These are phyloP conservation scores for Leptinotarsa juncta DNA, from an alignment of 2,888 invertebrate species.

Conservation along the genomic window DNA sequence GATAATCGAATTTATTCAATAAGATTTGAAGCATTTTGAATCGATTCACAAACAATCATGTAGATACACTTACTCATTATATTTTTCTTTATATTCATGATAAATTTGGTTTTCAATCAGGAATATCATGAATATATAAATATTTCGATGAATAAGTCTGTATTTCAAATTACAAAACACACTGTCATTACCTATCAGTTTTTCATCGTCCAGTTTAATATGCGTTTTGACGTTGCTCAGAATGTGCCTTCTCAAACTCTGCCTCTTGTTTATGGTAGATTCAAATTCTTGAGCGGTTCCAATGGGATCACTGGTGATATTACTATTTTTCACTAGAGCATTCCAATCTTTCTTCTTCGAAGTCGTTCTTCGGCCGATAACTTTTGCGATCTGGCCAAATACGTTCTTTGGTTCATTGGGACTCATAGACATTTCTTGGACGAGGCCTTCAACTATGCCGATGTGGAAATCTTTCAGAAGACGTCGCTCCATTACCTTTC, in stretches of 20 bases:
- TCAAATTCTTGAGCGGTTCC: slow-evolving; percentile 79
- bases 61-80: no score
- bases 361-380: slow-evolving; percentile 75
- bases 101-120: no score
- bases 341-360: slow-evolving; percentile 85
- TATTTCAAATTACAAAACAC: no score
- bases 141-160: no score
- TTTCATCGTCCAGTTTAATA: slow-evolving; percentile 78
- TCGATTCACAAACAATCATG: no score
- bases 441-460: slow-evolving; percentile 85
- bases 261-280: slow-evolving; percentile 72
- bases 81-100: no score
- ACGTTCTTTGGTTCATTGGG: slow-evolving; percentile 81
- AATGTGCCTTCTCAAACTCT: slow-evolving; percentile 79
- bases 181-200: slow-evolving; percentile 72
- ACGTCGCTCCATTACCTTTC: slow-evolving; percentile 87
- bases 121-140: no score
- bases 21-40: no score
- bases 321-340: slow-evolving; percentile 80
- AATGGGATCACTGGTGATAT: slow-evolving; percentile 79
- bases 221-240: slow-evolving; percentile 74
- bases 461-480: slow-evolving; percentile 92
- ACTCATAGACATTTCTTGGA: slow-evolving; percentile 74
- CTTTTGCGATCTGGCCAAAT: slow-evolving; percentile 85
- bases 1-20: no score